phyloP scores from a whole-genome alignment of 1,140 invertebrate species.

The Notospermus geniculatus region DNA sequence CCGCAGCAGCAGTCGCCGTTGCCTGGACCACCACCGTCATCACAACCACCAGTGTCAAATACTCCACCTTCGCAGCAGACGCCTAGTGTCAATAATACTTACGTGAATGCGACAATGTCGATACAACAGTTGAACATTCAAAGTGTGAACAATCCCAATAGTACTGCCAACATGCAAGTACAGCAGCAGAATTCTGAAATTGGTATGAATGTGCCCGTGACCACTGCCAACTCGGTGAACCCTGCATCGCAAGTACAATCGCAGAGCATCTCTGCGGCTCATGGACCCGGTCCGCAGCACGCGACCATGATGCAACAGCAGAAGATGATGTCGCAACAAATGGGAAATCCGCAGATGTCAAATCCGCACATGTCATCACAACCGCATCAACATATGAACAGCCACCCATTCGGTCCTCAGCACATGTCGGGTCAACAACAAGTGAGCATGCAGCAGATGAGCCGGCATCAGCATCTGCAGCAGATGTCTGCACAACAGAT shows the following conservation, averaged over 20 bases:
- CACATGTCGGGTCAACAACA: not conserved
- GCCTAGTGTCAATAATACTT: conserved; percentile 60
- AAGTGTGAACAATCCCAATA: conserved; percentile 46
- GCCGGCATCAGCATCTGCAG: too few relatives aligned
- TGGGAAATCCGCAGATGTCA: not conserved
- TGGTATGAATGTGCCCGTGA: not conserved
- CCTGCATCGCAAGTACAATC: too few relatives aligned
- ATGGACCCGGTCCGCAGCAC: too few relatives aligned
- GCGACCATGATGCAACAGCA: too few relatives aligned
- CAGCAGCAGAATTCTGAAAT: conserved; percentile 8
- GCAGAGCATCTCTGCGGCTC: too few relatives aligned
- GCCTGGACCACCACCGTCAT: conserved; percentile 17
- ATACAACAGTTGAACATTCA: conserved; percentile 61
- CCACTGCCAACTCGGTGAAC: too few relatives aligned
- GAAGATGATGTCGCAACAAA: too few relatives aligned
- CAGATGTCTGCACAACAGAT: conserved; percentile 47
- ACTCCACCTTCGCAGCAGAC: conserved; percentile 31
- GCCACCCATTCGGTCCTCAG: not conserved
- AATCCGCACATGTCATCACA: not conserved
- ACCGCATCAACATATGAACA: conserved; percentile 6
- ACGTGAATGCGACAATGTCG: conserved; percentile 60
- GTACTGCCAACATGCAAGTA: conserved; percentile 6
- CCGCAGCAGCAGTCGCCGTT: conserved; percentile 13
- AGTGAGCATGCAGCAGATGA: too few relatives aligned
- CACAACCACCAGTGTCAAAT: conserved; percentile 19